Evolutionary conservation across 2,888 invertebrate species (phyloP).

Genomic region (Acrocyrtus sp.): DNA sequence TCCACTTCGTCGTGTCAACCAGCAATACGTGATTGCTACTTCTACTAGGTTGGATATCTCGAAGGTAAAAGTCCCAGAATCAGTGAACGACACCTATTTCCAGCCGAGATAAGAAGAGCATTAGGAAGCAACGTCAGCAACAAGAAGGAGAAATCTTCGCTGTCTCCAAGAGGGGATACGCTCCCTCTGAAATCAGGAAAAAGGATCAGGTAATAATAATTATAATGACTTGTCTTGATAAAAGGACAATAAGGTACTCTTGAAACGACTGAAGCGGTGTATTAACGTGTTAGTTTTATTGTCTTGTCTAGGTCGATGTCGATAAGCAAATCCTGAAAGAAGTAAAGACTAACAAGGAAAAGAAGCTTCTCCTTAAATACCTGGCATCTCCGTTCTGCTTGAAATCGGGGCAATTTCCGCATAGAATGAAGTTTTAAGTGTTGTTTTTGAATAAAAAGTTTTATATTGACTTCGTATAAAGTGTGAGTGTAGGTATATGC

Average conservation of each 20-base stretch:
- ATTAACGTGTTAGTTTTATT: conserved; percentile 56
- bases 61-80: conserved; percentile 81
- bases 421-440: conserved; percentile 92
- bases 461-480: too few species aligned
- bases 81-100: conserved; percentile 94
- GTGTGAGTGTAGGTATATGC: too few species aligned
- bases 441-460: conserved; percentile 49
- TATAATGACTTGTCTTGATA: too few species aligned
- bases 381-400: conserved; percentile 92
- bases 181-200: conserved; percentile 58
- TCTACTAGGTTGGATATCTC: conserved; percentile 87
- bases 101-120: conserved; percentile 77
- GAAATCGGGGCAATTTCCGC: conserved; percentile 93
- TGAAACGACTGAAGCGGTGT: background rate
- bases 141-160: conserved; percentile 93
- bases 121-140: conserved; percentile 84
- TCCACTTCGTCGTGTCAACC: conserved; percentile 90
- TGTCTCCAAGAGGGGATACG: conserved; percentile 77
- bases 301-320: conserved; percentile 78
- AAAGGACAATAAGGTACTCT: too few species aligned
- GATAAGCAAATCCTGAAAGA: conserved; percentile 83
- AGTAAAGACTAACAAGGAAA: conserved; percentile 86
- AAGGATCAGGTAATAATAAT: conserved; percentile 70
- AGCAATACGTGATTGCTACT: conserved; percentile 95
- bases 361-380: conserved; percentile 88